Base-by-base conservation (phyloP, 1,140 invertebrate genomes). In the Protaetia brevitarsis region DNA sequence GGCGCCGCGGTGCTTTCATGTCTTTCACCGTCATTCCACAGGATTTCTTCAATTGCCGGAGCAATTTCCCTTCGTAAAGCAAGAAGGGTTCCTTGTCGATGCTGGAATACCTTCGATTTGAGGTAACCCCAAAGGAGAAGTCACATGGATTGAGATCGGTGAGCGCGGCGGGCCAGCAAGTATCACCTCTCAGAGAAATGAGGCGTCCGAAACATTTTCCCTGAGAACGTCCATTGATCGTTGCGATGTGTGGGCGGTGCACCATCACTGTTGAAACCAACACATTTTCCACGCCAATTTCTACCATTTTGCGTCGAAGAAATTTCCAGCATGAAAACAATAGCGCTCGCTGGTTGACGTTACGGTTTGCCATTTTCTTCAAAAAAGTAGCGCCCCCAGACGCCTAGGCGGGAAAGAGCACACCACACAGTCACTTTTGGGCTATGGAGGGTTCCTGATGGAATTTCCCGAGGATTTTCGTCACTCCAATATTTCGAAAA, bases 201-300 rank as follows among this genome's bases (percentile, higher is more conserved):
- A 77, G 37, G 65, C 69, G 72, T 66, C 64, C 63, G 7, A 67
- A 69, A 45, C 72, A 72, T 56, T 28, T 66, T 70, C 60, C 28
- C 67, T 58, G 16, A 76, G 13, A 29, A 72, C 60, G 37, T 30
- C 63, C 67, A 76, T 71, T 27, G 71, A 68, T 36, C 31, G 45
- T 51, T 64, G 66, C 8, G 71, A 66, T 21, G 72, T 77, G 68
- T 73, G 74, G 58, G 66, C 63, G 0, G 68, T 70, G 27, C 16
- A 19, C 6, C 56, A 4, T 10, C 28, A 19, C 56, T 59, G 21
- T 59, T 59, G 21, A 16, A 59, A 59, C 57, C 57, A 59, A 27
- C n/a, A n/a, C n/a, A n/a, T n/a, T n/a, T n/a, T n/a, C n/a, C n/a
- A n/a, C n/a, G n/a, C n/a, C n/a, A n/a, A 23, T 23, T 59, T 59